phyloP scores from a whole-genome alignment of 2,888 invertebrate genomes.

The Hirtodrosophila cameraria region DNA sequence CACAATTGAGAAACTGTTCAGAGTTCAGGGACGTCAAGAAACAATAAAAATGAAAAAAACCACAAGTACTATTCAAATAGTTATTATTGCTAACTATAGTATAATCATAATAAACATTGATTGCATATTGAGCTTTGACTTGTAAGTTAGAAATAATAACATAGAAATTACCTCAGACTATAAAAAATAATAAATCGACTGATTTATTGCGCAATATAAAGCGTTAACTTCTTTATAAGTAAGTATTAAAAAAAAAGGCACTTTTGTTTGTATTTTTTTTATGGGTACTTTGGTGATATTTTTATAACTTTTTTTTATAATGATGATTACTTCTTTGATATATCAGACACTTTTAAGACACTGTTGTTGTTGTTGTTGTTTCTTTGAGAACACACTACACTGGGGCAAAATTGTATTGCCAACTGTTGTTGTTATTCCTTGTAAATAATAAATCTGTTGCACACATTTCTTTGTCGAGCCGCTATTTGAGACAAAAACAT shows the following conservation, averaged over 20 bases:
- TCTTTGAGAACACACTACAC: conserved; percentile 39
- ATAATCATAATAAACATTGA: conserved; percentile 2
- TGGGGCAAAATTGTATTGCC: conserved; percentile 19
- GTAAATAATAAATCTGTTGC: conserved; percentile 27
- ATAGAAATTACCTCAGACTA: conserved; percentile 59
- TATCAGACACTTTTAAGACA: conserved; percentile 40
- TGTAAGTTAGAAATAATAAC: conserved; percentile 10
- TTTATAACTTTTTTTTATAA: conserved; percentile 12
- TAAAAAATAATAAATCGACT: conserved; percentile 42
- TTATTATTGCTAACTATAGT: not conserved
- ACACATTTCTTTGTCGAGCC: conserved; percentile 53
- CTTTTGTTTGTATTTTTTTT: too few species aligned
- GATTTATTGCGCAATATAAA: conserved; percentile 45
- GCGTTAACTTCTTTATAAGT: conserved; percentile 8
- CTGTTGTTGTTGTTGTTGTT: conserved; percentile 17
- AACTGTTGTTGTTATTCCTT: conserved; percentile 50
- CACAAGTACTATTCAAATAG: not conserved
- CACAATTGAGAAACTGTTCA: conserved; percentile 45
- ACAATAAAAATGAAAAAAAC: not conserved
- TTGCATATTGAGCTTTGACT: conserved; percentile 19
- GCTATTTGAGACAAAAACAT: conserved; percentile 30
- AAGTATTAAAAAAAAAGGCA: conserved; percentile 31
- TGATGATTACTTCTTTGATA: not conserved
- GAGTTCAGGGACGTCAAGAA: conserved; percentile 35
- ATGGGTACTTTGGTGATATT: conserved; percentile 15